phyloP scores from a whole-genome alignment of 1,140 invertebrate genomes.

The Olivierus martensii region DNA sequence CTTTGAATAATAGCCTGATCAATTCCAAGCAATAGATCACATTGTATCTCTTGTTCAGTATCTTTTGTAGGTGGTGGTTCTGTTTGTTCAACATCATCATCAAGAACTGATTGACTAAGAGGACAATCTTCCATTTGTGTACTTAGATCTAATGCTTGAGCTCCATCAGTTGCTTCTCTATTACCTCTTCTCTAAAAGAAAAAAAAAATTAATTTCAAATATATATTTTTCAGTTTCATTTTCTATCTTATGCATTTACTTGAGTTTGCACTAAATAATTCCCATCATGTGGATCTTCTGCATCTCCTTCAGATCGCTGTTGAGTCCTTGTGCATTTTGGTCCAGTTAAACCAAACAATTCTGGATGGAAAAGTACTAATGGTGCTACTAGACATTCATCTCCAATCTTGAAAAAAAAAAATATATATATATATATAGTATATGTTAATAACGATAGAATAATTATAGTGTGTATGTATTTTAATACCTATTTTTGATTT shows the following conservation, averaged over 20 bases:
- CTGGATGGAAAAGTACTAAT: constrained; percentile 72
- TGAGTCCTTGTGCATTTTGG: constrained; percentile 46
- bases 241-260: neutral
- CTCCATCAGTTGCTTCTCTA: constrained; percentile 13
- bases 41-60: constrained; percentile 34
- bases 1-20: constrained; percentile 83
- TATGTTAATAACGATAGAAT: neutral
- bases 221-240: neutral
- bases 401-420: constrained; percentile 49
- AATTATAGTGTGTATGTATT: neutral
- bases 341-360: constrained; percentile 72
- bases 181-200: constrained; percentile 12
- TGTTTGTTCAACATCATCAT: constrained; percentile 21
- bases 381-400: constrained; percentile 89
- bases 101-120: constrained; percentile 12
- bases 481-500: neutral
- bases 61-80: constrained; percentile 12
- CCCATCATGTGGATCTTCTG: constrained; percentile 87
- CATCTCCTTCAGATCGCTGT: constrained; percentile 57
- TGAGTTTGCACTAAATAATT: constrained; percentile 50
- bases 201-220: constrained; percentile 44
- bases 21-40: constrained; percentile 64
- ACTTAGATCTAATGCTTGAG: constrained; percentile 8
- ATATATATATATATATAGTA: neutral
- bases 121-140: constrained; percentile 12